Evolutionary conservation across 2,888 invertebrate species (phyloP).

Genomic region (Lycophotia porphyrea): DNA sequence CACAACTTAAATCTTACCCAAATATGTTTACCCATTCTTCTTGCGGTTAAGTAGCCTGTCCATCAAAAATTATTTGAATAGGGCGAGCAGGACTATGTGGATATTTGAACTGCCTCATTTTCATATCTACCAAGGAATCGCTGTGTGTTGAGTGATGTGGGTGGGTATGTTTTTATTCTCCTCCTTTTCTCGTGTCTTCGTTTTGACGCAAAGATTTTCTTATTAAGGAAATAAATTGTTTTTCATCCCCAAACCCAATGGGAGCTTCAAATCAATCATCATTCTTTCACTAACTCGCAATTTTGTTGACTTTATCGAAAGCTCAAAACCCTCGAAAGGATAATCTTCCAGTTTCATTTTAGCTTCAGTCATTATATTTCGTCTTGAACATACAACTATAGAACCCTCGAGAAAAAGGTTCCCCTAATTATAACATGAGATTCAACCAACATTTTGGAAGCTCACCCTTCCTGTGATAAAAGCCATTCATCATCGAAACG

Average conservation of each 20-base stretch:
- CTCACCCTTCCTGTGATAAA: constrained; percentile 37
- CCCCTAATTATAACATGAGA: constrained; percentile 20
- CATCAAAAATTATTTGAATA: constrained; percentile 50
- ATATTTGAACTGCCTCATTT: constrained; percentile 48
- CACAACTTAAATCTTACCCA: constrained; percentile 2
- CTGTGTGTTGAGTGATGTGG: constrained; percentile 60
- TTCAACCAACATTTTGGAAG: constrained; percentile 23
- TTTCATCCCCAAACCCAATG: not conserved
- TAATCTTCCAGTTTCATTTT: not conserved
- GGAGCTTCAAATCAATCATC: not conserved
- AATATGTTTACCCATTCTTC: constrained; percentile 22
- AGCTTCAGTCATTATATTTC: not conserved
- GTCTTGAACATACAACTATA: not conserved
- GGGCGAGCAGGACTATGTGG: constrained; percentile 11
- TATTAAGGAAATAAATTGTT: not conserved
- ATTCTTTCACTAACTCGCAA: not conserved
- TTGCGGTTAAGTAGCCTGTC: constrained; percentile 42
- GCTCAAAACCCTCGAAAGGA: not conserved
- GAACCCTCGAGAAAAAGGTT: not conserved
- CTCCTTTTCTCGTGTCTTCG: constrained; percentile 10
- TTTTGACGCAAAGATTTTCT: constrained; percentile 3
- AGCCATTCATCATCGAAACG: constrained; percentile 42
- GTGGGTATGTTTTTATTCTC: constrained; percentile 47
- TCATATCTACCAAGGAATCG: constrained; percentile 53
- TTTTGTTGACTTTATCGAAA: constrained; percentile 1